Evolutionary conservation across 2,797 vertebrate species (phyloP).

Genomic region (Glyptemys insculpta): DNA sequence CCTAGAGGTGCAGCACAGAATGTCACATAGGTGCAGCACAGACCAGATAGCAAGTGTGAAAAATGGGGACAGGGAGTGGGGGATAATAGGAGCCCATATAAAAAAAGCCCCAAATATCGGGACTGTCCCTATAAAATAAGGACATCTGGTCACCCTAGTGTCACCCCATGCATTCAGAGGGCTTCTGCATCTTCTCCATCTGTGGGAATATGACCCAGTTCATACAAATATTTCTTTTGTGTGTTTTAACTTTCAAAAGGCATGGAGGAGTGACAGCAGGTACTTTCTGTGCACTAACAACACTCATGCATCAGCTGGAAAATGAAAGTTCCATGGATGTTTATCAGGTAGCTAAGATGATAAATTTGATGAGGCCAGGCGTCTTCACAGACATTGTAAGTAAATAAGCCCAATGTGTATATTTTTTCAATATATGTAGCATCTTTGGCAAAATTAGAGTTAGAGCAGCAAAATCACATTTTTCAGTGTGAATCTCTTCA

Average conservation of each 20-base stretch:
- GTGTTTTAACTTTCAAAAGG: conserved; percentile 75
- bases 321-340: conserved; percentile 90
- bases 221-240: neutral
- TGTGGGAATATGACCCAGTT: neutral
- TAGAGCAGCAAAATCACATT: neutral
- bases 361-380: conserved; percentile 94
- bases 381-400: conserved; percentile 92
- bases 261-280: conserved; percentile 92
- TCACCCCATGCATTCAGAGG: neutral
- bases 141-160: no score
- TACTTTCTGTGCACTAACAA: conserved; percentile 92
- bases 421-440: neutral
- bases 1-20: neutral
- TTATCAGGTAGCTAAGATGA: conserved; percentile 94
- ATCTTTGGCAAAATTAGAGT: neutral
- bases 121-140: no score
- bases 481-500: neutral
- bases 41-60: no score
- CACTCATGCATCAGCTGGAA: conserved; percentile 90
- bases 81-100: no score
- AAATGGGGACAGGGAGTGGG: no score
- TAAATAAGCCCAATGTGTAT: conserved; percentile 39
- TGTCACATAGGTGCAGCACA: neutral
- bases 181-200: conserved; percentile 10
- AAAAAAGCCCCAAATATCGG: no score